Evolutionary conservation across 2,797 vertebrate species (phyloP).

Genomic region (Euthynnus affinis): DNA sequence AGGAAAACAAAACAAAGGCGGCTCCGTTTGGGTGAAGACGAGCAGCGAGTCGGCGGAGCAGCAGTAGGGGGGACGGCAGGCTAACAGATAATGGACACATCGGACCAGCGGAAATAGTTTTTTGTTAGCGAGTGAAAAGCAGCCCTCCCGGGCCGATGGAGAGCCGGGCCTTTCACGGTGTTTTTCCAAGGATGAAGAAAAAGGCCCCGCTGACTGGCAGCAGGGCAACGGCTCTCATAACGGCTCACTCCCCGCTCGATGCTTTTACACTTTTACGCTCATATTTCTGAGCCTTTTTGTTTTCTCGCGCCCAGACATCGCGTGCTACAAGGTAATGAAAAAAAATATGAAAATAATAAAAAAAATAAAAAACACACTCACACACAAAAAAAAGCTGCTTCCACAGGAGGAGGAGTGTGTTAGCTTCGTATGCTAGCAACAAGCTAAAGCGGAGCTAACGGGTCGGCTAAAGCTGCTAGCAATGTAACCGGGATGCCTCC

Average conservation of each 20-base stretch:
- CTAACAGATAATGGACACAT: constrained; percentile 64
- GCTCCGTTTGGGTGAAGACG: constrained; percentile 16
- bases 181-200: constrained; percentile 82
- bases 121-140: constrained; percentile 78
- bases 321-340: constrained; percentile 50
- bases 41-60: constrained; percentile 16
- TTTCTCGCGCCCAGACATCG: background rate
- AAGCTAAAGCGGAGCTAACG: constrained; percentile 56
- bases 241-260: constrained; percentile 31
- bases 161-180: constrained; percentile 78
- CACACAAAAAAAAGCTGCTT: no score
- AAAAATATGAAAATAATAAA: no score
- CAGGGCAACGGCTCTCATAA: constrained; percentile 67
- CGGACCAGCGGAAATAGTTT: constrained; percentile 77
- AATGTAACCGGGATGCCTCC: constrained; percentile 1
- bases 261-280: constrained; percentile 14
- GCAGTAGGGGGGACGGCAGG: background rate
- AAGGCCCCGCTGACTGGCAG: constrained; percentile 80
- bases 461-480: constrained; percentile 62
- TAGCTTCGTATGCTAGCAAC: constrained; percentile 58
- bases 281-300: constrained; percentile 31
- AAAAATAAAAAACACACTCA: constrained; percentile 44
- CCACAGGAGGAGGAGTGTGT: constrained; percentile 10
- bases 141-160: constrained; percentile 80
- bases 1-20: constrained; percentile 53